Percentiles rank a stretch among this genome's conserved stretches.
Conservation (phyloP, 1,140 invertebrate genomes). For the Lepidotrigona ventralis region DNA sequence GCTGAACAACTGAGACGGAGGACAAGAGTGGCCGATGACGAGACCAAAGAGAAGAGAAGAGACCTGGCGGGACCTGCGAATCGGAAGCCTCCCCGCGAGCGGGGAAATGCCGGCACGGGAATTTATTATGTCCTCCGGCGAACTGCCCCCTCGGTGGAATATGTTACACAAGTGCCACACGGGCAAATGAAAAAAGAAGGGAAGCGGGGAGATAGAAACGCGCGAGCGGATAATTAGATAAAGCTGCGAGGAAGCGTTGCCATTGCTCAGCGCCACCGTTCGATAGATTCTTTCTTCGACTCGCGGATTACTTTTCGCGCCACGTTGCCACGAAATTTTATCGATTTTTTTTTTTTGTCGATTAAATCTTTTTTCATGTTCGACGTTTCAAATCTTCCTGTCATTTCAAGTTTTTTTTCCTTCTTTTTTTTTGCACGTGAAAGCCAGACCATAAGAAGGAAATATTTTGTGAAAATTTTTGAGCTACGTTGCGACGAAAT, state of each 20-base stretch:
- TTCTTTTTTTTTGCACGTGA: no score
- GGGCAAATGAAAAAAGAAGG: constrained; percentile 54
- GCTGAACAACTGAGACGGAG: constrained; percentile 29
- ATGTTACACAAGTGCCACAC: constrained; percentile 46
- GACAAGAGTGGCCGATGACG: constrained; percentile 41
- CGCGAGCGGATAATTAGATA: constrained; percentile 59
- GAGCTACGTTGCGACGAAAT: no score
- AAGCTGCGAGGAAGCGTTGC: constrained; percentile 16
- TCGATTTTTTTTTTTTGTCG: not conserved
- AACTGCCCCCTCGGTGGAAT: constrained; percentile 60
- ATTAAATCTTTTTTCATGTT: no score
- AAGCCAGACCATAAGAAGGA: no score
- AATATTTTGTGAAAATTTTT: no score
- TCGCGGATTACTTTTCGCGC: not conserved
- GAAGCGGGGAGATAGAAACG: not conserved
- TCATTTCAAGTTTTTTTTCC: no score
- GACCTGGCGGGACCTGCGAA: not conserved
- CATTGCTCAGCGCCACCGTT: no score
- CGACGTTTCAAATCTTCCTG: no score
- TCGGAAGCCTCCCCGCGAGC: not conserved
- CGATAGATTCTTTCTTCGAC: constrained; percentile 1
- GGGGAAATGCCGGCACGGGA: constrained; percentile 30
- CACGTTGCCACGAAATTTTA: not conserved
- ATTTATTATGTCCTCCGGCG: constrained; percentile 65
- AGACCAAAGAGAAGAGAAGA: constrained; percentile 5